Evolutionary conservation across 2,113 vertebrate species (phyloP).

Genomic region (Chaetodon auriga): DNA sequence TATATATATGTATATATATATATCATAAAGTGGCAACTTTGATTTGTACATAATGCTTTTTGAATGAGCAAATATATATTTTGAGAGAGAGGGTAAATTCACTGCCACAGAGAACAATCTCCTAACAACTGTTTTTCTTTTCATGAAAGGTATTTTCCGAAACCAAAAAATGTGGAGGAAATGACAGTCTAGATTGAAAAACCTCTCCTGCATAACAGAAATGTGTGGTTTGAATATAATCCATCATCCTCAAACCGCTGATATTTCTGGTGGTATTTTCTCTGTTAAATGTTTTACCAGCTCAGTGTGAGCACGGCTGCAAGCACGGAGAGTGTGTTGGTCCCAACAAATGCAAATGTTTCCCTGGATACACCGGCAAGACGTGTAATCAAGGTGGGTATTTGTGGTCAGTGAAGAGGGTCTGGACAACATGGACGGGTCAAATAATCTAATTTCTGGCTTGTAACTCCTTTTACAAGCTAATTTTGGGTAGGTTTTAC

Average conservation of each 20-base stretch:
- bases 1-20: not conserved
- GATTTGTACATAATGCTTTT: not conserved
- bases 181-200: slow-evolving; percentile 51
- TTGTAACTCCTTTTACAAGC: not conserved
- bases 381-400: slow-evolving; percentile 93
- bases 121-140: slow-evolving; percentile 38
- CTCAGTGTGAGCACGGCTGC: slow-evolving; percentile 91
- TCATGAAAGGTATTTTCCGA: slow-evolving; percentile 30
- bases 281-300: slow-evolving; percentile 83
- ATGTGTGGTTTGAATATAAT: slow-evolving; percentile 66
- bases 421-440: slow-evolving; percentile 43
- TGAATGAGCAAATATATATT: not conserved
- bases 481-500: not conserved
- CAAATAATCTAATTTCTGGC: slow-evolving; percentile 23
- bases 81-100: not conserved
- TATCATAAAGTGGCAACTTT: not conserved
- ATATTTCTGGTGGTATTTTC: slow-evolving; percentile 56
- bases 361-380: slow-evolving; percentile 93
- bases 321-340: slow-evolving; percentile 94
- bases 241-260: slow-evolving; percentile 48
- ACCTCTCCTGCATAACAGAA: slow-evolving; percentile 40
- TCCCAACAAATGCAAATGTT: slow-evolving; percentile 95
- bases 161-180: slow-evolving; percentile 44
- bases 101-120: not conserved
- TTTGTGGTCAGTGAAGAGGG: slow-evolving; percentile 27